A percentile compares a stretch with the other conserved stretches of the same genome.
These are phyloP conservation scores for Anadara kagoshimensis DNA, from an alignment of 1,140 invertebrate genomes.

Conservation along the genomic window DNA sequence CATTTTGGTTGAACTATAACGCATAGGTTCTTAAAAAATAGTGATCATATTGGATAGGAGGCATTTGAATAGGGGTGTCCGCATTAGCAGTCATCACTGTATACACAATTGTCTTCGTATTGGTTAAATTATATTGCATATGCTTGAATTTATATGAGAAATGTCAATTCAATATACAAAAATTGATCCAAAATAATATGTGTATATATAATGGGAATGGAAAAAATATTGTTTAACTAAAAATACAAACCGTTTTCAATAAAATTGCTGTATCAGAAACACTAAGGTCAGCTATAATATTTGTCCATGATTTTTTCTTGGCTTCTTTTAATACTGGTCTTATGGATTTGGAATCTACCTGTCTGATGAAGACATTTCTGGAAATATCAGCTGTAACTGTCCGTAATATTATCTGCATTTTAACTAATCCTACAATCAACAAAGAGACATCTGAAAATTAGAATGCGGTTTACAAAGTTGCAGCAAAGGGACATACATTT, in stretches of 20 bases:
- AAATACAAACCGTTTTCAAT: conserved; percentile 65
- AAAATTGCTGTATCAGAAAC: conserved; percentile 59
- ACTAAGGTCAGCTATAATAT: conserved; percentile 65
- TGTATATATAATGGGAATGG: too few relatives aligned
- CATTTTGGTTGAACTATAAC: too few relatives aligned
- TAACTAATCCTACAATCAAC: conserved; percentile 49
- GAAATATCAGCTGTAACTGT: conserved; percentile 21
- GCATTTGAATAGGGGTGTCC: too few relatives aligned
- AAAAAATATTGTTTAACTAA: too few relatives aligned
- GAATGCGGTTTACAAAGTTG: neutral
- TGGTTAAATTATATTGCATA: too few relatives aligned
- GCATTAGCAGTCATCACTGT: too few relatives aligned
- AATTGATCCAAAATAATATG: too few relatives aligned
- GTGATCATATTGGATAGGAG: too few relatives aligned
- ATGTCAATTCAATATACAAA: too few relatives aligned
- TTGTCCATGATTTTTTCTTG: conserved; percentile 61
- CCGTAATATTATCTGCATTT: conserved; percentile 56
- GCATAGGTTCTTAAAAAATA: too few relatives aligned
- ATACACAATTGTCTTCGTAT: too few relatives aligned
- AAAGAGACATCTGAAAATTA: neutral
- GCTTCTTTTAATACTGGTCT: conserved; percentile 64
- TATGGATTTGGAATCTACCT: conserved; percentile 59
- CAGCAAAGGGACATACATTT: neutral
- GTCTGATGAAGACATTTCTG: conserved; percentile 43
- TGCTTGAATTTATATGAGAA: too few relatives aligned